These are phyloP conservation scores for Arbacia lixula DNA, from an alignment of 53 echinoderm and acorn worm species.

Conservation along the genomic window DNA sequence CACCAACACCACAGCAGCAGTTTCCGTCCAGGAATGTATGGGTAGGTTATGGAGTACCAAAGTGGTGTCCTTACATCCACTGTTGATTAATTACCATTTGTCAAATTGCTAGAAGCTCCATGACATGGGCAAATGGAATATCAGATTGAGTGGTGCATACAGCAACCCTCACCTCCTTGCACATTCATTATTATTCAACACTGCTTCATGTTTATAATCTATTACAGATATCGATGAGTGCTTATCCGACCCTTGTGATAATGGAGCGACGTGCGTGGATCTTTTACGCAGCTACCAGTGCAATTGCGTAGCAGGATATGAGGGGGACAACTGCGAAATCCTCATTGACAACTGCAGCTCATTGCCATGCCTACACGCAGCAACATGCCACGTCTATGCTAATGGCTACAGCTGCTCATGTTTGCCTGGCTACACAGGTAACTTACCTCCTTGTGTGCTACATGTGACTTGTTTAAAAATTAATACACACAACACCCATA, in stretches of 20 bases:
- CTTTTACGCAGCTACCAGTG: conserved; percentile 15
- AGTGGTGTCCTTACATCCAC: background rate
- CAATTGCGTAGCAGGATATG: conserved; percentile 14
- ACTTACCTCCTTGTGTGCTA: too few relatives aligned
- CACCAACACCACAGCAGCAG: conserved; percentile 57
- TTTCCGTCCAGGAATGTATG: conserved; percentile 49
- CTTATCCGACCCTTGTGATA: conserved; percentile 21
- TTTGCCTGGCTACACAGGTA: conserved; percentile 66
- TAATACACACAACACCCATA: too few relatives aligned
- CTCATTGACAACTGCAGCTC: conserved; percentile 55
- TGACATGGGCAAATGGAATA: too few relatives aligned
- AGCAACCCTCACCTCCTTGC: too few relatives aligned
- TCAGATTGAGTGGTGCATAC: too few relatives aligned
- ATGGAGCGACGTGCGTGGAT: conserved; percentile 35
- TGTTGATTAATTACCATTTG: too few relatives aligned
- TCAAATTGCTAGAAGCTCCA: too few relatives aligned
- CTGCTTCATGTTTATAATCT: too few relatives aligned
- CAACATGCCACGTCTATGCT: conserved; percentile 35
- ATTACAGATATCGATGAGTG: conserved; percentile 39
- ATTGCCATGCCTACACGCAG: conserved; percentile 39
- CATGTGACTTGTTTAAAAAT: too few relatives aligned
- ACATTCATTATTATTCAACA: too few relatives aligned
- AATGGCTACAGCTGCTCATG: conserved; percentile 65
- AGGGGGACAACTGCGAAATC: conserved; percentile 28
- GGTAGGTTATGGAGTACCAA: conserved; percentile 27